Percentiles rank a stretch among this genome's conserved stretches.
phyloP scores from a whole-genome alignment of 2,888 invertebrate species.

The Vandiemenella viatica region DNA sequence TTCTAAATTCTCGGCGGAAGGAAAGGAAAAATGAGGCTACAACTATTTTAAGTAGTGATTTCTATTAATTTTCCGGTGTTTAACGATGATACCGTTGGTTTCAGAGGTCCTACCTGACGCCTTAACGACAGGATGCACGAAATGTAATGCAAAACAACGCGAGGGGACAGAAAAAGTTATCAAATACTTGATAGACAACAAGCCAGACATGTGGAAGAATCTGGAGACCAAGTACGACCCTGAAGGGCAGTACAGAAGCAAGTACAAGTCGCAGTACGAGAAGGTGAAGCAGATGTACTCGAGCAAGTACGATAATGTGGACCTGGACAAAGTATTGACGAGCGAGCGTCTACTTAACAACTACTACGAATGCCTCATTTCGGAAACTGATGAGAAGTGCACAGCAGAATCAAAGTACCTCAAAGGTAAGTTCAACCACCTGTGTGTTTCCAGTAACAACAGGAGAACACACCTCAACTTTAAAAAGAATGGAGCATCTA shows the following conservation, averaged over 20 bases:
- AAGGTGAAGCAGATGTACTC: too few species aligned
- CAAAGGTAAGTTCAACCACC: conserved; percentile 46
- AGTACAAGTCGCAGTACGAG: too few species aligned
- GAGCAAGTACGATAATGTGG: conserved; percentile 38
- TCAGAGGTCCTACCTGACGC: conserved; percentile 16
- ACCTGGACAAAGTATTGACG: conserved; percentile 39
- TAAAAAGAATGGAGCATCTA: too few species aligned
- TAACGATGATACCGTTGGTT: too few species aligned
- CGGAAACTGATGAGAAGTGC: conserved; percentile 35
- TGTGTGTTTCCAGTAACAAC: too few species aligned
- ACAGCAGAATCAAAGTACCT: conserved; percentile 42
- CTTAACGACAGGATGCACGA: conserved; percentile 12
- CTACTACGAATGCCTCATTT: conserved; percentile 45
- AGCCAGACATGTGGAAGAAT: conserved; percentile 10
- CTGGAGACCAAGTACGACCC: conserved; percentile 17
- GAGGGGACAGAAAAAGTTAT: conserved; percentile 13
- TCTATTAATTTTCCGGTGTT: too few species aligned
- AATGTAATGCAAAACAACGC: conserved; percentile 14
- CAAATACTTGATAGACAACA: conserved; percentile 11
- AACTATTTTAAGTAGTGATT: too few species aligned
- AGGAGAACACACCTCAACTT: too few species aligned
- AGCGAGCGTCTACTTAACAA: conserved; percentile 40
- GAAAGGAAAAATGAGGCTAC: too few species aligned
- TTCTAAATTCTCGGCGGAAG: too few species aligned
- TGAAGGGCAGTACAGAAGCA: conserved; percentile 12